Percentiles rank a stretch among this genome's conserved stretches.
Conservation (phyloP, 2,797 vertebrate genomes). For the Phoxinus dragarum region DNA sequence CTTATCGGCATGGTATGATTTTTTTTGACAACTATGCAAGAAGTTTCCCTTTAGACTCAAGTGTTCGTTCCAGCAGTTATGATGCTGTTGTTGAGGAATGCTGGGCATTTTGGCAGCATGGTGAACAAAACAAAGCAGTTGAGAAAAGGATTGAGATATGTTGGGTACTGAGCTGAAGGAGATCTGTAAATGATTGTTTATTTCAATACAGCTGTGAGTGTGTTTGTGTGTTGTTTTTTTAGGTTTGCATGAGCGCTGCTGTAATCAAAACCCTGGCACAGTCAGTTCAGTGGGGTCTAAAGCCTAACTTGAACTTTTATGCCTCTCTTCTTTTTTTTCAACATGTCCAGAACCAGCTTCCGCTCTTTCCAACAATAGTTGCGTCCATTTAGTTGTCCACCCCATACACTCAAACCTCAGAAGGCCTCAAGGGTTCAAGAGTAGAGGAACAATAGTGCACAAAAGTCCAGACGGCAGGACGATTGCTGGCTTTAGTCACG, state of each 20-base stretch:
- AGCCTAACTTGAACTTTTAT: background rate
- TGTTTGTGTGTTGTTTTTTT: background rate
- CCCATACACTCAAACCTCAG: background rate
- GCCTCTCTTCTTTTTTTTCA: background rate
- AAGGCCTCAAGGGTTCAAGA: background rate
- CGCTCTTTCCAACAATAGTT: background rate
- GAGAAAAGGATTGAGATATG: background rate
- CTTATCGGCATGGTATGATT: conserved; percentile 4
- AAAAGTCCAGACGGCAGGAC: background rate
- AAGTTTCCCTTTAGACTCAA: background rate
- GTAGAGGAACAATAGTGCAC: background rate
- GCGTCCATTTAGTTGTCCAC: background rate
- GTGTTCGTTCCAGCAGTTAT: conserved; percentile 16
- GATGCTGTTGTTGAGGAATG: conserved; percentile 24
- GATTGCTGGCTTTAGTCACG: background rate
- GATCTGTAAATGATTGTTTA: conserved; percentile 46
- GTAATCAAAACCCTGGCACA: conserved; percentile 40
- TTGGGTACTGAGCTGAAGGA: background rate
- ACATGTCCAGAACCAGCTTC: background rate
- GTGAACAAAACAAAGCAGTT: background rate
- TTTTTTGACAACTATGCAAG: conserved; percentile 20
- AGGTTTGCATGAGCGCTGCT: conserved; percentile 41
- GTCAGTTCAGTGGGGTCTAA: conserved; percentile 42
- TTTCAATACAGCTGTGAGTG: conserved; percentile 20
- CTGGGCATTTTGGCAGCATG: conserved; percentile 6